A percentile compares a stretch with the other conserved stretches of the same genome.
These are phyloP conservation scores for Octodon degus DNA, from an alignment of 2,113 vertebrate species.

Conservation along the genomic window DNA sequence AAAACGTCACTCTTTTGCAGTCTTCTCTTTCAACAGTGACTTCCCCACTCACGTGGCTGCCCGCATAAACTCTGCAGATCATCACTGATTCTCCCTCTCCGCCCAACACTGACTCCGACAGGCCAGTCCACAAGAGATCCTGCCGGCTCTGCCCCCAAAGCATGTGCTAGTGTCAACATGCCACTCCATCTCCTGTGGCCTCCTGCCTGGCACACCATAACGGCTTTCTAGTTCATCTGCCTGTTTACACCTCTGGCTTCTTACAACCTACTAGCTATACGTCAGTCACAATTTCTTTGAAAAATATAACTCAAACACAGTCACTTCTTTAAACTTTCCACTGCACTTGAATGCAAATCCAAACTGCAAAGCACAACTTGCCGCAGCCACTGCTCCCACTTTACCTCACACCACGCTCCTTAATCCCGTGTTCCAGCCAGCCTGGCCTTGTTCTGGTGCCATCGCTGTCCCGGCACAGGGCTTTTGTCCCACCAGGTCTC, in stretches of 20 bases:
- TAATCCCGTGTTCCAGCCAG: background rate
- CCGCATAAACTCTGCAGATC: background rate
- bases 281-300: background rate
- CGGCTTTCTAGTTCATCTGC: background rate
- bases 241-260: background rate
- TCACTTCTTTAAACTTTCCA: background rate
- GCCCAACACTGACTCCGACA: background rate
- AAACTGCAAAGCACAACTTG: background rate
- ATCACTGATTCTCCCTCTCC: background rate
- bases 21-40: background rate
- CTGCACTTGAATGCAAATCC: background rate
- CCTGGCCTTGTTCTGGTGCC: background rate
- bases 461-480: background rate
- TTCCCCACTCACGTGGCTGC: background rate
- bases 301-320: background rate
- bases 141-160: background rate
- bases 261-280: background rate
- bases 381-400: background rate
- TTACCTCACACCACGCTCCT: background rate
- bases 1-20: background rate
- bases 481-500: background rate
- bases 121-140: background rate
- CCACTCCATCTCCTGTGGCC: background rate
- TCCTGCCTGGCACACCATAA: background rate
- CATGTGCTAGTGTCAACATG: background rate